Conservation (phyloP, 2,888 invertebrate species). For the Sympetrum striolatum region DNA sequence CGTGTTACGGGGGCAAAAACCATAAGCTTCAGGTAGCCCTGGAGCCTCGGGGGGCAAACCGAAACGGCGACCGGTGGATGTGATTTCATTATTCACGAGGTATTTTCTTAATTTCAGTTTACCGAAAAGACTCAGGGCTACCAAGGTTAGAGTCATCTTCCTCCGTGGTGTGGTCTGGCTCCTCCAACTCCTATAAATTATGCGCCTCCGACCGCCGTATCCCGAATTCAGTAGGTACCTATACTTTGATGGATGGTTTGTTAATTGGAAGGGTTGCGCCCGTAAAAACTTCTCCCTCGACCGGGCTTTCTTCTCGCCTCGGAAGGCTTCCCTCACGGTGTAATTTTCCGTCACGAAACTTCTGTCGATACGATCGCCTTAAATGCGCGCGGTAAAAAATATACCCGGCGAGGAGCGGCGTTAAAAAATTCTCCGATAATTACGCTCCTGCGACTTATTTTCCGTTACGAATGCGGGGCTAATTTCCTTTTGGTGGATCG, state of each 20-base stretch:
- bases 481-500: no score
- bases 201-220: background rate
- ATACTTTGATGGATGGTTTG: background rate
- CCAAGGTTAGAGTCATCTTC: no score
- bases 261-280: background rate
- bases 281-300: background rate
- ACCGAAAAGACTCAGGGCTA: no score
- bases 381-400: background rate
- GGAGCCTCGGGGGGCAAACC: background rate
- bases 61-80: background rate
- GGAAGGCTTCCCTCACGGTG: background rate
- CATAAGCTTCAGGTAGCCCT: background rate
- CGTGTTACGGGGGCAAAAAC: background rate
- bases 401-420: background rate
- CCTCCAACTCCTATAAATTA: background rate
- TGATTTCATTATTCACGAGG: background rate
- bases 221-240: background rate
- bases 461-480: no score
- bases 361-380: background rate
- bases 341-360: background rate
- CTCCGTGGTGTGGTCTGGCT: background rate
- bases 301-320: background rate
- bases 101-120: no score
- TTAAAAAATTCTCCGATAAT: background rate
- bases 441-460: no score